Percentiles rank a stretch among this genome's conserved stretches.
phyloP scores from a whole-genome alignment of 2,888 invertebrate genomes.

The Sarcophaga caerulescens region DNA sequence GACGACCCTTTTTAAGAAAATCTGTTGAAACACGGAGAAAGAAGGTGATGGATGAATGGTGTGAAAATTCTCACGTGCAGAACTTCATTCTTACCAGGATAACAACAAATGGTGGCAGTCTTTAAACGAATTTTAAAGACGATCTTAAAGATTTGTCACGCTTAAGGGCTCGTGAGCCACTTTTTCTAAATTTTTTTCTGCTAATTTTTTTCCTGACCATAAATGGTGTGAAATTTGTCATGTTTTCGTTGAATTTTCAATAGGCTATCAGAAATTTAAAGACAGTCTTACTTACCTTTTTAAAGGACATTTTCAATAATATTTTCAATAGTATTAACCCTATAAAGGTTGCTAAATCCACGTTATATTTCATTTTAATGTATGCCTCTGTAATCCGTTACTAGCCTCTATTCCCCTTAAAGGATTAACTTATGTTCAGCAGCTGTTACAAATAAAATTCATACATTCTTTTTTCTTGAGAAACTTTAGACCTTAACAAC shows the following conservation, averaged over 20 bases:
- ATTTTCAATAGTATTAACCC: slow-evolving; percentile 36
- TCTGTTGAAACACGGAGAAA: too few species aligned
- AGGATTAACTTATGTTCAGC: too few species aligned
- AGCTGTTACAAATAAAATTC: too few species aligned
- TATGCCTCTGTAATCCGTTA: too few species aligned
- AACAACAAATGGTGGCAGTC: not conserved
- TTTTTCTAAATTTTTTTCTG: too few species aligned
- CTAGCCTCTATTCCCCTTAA: too few species aligned
- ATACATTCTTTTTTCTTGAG: too few species aligned
- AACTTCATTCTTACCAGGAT: not conserved
- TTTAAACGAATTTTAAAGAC: not conserved
- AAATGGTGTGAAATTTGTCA: slow-evolving; percentile 49
- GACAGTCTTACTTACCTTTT: not conserved
- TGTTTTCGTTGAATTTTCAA: slow-evolving; percentile 34
- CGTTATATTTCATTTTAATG: not conserved
- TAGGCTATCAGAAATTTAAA: slow-evolving; percentile 41
- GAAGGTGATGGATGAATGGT: not conserved
- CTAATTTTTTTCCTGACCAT: not conserved
- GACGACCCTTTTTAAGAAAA: too few species aligned
- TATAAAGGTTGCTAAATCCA: not conserved
- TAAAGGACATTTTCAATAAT: slow-evolving; percentile 1
- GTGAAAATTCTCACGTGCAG: not conserved
- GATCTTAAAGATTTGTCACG: not conserved
- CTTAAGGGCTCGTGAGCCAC: too few species aligned
- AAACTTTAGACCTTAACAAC: too few species aligned